Evolutionary conservation across 2,113 vertebrate species (phyloP).

Genomic region (Gymnorhina tibicen): DNA sequence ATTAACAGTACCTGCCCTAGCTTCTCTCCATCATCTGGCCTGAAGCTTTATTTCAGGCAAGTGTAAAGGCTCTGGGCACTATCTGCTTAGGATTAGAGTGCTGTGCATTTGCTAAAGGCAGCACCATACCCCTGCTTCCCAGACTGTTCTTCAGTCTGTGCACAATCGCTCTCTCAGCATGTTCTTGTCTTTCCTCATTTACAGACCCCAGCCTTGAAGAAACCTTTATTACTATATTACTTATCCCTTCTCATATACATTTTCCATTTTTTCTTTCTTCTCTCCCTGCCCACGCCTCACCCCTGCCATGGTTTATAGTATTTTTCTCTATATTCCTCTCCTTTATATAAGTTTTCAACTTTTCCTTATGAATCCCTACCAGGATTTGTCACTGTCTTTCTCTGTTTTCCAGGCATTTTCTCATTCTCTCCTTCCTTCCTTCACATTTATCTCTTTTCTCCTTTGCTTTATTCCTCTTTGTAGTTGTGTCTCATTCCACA

Average conservation of each 20-base stretch:
- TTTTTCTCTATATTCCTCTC: neutral
- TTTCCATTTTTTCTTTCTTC: neutral
- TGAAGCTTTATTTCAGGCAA: neutral
- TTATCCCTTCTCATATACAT: neutral
- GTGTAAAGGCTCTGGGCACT: neutral
- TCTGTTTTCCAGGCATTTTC: neutral
- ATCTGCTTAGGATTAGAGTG: neutral
- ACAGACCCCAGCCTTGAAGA: neutral
- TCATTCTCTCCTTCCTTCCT: neutral
- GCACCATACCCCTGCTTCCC: fast-evolving
- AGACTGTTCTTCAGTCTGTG: neutral
- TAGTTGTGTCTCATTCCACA: neutral
- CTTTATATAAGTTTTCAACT: neutral
- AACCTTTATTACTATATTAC: neutral
- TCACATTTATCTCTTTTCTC: neutral
- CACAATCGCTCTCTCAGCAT: fast-evolving
- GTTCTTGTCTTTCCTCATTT: neutral
- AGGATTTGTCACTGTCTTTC: neutral
- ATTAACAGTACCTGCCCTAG: neutral
- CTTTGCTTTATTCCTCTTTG: neutral
- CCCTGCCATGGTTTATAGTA: fast-evolving
- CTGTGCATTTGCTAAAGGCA: neutral
- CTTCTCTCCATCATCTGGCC: neutral
- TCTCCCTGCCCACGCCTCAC: fast-evolving
- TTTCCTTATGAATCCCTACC: neutral